Conservation (phyloP, 2,113 vertebrate species). For the Ovis aries region ARS-UI_Ramb_v3.0 NC_056073.1:25556501-25557000, state of each 20-base stretch:
- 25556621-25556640: neutral
- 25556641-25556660: neutral
- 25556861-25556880: neutral
- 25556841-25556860: neutral
- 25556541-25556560: neutral
- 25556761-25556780: neutral
- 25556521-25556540: neutral
- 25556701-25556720: neutral
- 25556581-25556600: neutral
- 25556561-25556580: rapidly evolving
- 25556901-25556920: neutral
- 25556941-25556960: neutral
- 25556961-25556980: neutral
- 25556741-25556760: neutral
- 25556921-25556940: neutral
- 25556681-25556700: neutral
- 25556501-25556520: neutral
- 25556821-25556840: neutral
- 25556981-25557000: neutral
- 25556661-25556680: neutral
- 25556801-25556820: neutral
- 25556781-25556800: neutral
- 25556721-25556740: neutral
- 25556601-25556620: neutral
- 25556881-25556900: neutral